Base-by-base conservation (phyloP, 2,113 vertebrate species). In the Urocynchramus pylzowi region DNA sequence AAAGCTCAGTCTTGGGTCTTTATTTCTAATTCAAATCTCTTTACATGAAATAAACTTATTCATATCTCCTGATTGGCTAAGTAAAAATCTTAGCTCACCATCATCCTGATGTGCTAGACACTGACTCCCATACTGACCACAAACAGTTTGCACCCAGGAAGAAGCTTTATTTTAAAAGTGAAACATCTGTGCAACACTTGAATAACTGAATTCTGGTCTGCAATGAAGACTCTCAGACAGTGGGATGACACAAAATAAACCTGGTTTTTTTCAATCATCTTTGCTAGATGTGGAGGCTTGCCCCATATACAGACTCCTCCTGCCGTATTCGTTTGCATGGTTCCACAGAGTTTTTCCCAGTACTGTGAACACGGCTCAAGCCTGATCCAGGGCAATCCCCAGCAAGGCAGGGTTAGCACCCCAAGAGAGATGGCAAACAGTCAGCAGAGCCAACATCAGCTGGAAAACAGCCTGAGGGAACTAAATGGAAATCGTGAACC, bases 281-380 rank as follows among this genome's bases (percentile, higher is more conserved):
- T 52, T 17, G 16, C 47, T 9, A 4, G 31, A 56, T 71, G 71
- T 79, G 37, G 41, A 95, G n/a, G 26, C 61, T 79, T 50, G 7
- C 26, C 61, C 33, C 18, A 41, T 3, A 18, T 5, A 27, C 0
- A 0, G 14, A 42, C 3, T 79, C 9, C n/a, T 71, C 45, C 39
- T 59, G 30, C 18, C 0, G 0, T 7, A 49, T 26, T 42, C 0
- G 0, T n/a, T 30, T 50, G 8, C 14, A 4, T 4, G 52, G 79
- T 9, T 71, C 65, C 75, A n/a, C 21, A 37, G 10, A n/a, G 22
- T 19, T n/a, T 69, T 39, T 27, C 26, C 35, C 56, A 9, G 20
- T 6, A 47, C 0, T 23, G 41, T 0, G 0, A 70, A 37, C 2
- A 5, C 0, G 10, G 42, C 61, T 91, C 35, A 60, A 76, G 23